Conservation (phyloP, 2,888 invertebrate species). For the Eristalis pertinax region DNA sequence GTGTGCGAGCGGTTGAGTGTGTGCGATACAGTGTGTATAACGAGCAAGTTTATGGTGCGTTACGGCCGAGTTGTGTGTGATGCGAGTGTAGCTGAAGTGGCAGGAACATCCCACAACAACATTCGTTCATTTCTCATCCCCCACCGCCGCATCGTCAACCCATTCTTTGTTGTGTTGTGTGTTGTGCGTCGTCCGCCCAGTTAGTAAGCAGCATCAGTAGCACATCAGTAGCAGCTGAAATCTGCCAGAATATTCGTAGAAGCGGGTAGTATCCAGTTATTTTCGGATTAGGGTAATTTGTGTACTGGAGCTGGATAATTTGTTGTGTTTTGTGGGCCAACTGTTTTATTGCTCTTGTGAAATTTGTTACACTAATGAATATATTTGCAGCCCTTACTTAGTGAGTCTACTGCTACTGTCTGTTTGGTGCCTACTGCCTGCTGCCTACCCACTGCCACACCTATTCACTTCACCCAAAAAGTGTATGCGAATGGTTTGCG, state of each 20-base stretch:
- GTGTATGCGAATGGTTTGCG: slow-evolving; percentile 34
- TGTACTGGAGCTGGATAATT: slow-evolving; percentile 72
- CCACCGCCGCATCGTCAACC: background rate
- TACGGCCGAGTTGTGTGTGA: slow-evolving; percentile 54
- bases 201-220: background rate
- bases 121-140: slow-evolving; percentile 37
- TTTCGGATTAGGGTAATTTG: slow-evolving; percentile 71
- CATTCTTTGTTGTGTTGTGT: background rate
- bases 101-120: slow-evolving; percentile 60
- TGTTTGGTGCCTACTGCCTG: background rate
- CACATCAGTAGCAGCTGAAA: slow-evolving; percentile 29
- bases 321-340: slow-evolving; percentile 71
- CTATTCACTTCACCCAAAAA: slow-evolving; percentile 17
- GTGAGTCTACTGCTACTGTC: slow-evolving; percentile 4
- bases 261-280: slow-evolving; percentile 55
- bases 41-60: slow-evolving; percentile 65
- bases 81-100: slow-evolving; percentile 56
- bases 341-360: slow-evolving; percentile 68
- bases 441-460: slow-evolving; percentile 8
- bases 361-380: slow-evolving; percentile 72
- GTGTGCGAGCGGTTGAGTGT: slow-evolving; percentile 4
- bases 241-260: slow-evolving; percentile 17
- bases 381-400: slow-evolving; percentile 67
- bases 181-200: background rate
- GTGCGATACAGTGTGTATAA: slow-evolving; percentile 3